Conservation (phyloP, 2,888 invertebrate species). For the Mesorhabditis spiculigera region DNA sequence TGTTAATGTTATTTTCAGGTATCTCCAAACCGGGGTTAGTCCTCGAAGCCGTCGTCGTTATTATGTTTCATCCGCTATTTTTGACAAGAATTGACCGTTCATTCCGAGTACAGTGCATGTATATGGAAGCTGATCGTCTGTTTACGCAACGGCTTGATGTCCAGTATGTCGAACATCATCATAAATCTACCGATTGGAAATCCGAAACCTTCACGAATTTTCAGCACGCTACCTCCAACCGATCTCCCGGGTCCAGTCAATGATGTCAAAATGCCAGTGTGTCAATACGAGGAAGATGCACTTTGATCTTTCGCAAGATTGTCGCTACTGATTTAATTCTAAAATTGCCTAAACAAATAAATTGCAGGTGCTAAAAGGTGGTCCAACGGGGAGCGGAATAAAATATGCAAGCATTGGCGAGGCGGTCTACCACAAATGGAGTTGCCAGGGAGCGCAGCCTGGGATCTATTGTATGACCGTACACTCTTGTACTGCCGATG, state of each 20-base stretch:
- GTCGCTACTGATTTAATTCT: too few relatives aligned
- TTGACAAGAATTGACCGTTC: conserved; percentile 42
- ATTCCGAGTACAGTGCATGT: conserved; percentile 48
- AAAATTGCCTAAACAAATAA: background rate
- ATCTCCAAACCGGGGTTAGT: conserved; percentile 40
- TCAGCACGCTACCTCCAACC: conserved; percentile 36
- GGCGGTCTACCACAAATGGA: conserved; percentile 45
- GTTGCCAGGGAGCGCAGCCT: conserved; percentile 22
- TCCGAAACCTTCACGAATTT: conserved; percentile 12
- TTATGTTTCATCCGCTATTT: conserved; percentile 53
- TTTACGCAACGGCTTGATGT: conserved; percentile 48
- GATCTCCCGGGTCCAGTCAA: conserved; percentile 34
- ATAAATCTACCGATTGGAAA: background rate
- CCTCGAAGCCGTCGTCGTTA: conserved; percentile 46
- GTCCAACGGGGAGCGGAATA: conserved; percentile 30
- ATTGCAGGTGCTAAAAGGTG: conserved; percentile 33
- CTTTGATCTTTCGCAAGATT: too few relatives aligned
- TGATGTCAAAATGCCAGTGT: conserved; percentile 31
- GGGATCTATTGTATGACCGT: conserved; percentile 50
- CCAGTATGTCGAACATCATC: conserved; percentile 22
- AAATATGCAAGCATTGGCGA: conserved; percentile 49
- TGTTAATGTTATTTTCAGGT: conserved; percentile 18
- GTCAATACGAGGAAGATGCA: conserved; percentile 34
- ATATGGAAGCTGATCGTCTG: conserved; percentile 37
- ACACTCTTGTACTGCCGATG: conserved; percentile 51